Conservation (phyloP, 1,140 invertebrate species). For the Gonioctena quinquepunctata region DNA sequence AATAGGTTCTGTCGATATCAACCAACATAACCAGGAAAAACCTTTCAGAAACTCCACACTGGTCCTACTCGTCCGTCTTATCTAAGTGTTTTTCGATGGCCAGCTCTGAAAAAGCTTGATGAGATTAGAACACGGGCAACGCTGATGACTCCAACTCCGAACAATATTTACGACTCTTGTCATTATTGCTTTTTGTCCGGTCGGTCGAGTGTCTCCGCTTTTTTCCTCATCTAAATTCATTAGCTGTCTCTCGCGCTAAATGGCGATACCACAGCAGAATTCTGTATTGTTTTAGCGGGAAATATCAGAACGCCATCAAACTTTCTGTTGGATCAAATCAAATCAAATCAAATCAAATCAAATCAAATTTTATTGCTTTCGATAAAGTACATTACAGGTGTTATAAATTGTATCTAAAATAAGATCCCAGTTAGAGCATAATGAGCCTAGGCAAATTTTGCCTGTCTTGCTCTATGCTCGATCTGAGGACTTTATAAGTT, state of each 20-base stretch:
- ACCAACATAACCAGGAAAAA: neutral
- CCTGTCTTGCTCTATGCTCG: too few species aligned
- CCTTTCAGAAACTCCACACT: constrained; percentile 8
- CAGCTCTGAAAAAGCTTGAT: neutral
- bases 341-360: too few species aligned
- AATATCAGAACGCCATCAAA: too few species aligned
- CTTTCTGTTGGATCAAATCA: too few species aligned
- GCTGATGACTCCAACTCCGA: constrained; percentile 14
- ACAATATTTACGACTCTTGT: constrained; percentile 15
- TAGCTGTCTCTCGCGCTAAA: neutral
- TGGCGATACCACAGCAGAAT: neutral
- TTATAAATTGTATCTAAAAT: too few species aligned
- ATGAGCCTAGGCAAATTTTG: too few species aligned
- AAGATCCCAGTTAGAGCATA: too few species aligned
- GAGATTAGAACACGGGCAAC: constrained; percentile 12
- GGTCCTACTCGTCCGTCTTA: constrained; percentile 10
- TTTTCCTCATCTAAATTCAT: constrained; percentile 8
- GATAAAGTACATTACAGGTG: too few species aligned
- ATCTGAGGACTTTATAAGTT: too few species aligned
- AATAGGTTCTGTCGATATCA: neutral
- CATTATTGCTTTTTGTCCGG: constrained; percentile 13
- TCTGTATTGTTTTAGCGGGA: too few species aligned
- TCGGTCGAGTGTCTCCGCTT: neutral
- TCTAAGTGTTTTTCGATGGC: constrained; percentile 11
- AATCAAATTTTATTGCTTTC: too few species aligned